A percentile compares a stretch with the other conserved stretches of the same genome.
phyloP scores from a whole-genome alignment of 2,113 vertebrate species.

The Amblyornis subalaris region DNA sequence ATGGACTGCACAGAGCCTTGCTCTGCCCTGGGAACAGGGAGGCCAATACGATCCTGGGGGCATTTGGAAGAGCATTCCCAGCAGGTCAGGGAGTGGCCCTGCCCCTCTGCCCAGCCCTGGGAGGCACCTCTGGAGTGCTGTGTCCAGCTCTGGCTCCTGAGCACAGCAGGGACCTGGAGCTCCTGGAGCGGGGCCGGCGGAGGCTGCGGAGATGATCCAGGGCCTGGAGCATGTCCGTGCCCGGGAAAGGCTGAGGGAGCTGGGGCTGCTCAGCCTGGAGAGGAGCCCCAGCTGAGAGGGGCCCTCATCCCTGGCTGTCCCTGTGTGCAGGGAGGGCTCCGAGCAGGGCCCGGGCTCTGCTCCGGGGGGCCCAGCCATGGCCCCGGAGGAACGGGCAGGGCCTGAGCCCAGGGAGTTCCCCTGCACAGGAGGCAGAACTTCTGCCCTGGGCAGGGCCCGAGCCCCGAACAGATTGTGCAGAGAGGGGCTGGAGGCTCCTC shows the following conservation, averaged over 20 bases:
- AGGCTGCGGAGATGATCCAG: background rate
- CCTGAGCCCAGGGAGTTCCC: background rate
- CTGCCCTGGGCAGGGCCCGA: background rate
- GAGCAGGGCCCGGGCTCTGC: background rate
- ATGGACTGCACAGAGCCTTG: background rate
- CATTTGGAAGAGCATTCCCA: background rate
- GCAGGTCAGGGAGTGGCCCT: background rate
- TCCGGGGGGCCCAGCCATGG: background rate
- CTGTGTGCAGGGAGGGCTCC: background rate
- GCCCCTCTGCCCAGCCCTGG: background rate
- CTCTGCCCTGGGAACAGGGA: background rate
- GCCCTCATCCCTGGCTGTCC: background rate
- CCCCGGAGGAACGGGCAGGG: background rate
- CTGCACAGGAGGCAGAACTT: background rate
- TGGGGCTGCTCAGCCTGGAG: background rate
- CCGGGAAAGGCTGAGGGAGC: background rate
- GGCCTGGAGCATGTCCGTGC: background rate
- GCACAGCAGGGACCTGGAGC: background rate
- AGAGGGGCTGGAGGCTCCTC: background rate
- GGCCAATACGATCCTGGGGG: background rate
- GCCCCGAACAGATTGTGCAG: background rate
- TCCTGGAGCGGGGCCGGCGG: background rate
- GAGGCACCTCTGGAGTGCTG: background rate
- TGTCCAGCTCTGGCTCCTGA: background rate
- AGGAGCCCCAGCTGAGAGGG: background rate